Evolutionary conservation across 2,113 vertebrate genomes (phyloP), one percentile per base, ranked within the genome.

Genomic region (Caranx melampygus): DNA sequence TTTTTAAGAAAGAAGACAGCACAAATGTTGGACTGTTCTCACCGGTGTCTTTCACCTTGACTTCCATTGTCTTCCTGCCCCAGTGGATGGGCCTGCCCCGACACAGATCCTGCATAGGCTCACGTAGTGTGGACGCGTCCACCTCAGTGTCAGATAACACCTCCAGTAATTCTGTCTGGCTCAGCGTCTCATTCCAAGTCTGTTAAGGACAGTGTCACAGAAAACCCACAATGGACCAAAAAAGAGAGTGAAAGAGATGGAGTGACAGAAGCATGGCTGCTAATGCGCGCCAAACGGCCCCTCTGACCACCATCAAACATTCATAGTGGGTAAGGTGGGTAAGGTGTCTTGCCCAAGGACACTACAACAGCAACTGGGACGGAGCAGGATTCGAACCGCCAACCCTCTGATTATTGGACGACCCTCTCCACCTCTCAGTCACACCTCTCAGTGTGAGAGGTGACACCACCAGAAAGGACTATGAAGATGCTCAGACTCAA

Each of bases 101-200:
- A 33, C 98, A 99, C 62, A 99, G 94, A 31, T 72, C 61, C 86
- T 73, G 94, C 14, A 98, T 87, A 0, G 96, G 93, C 82, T 95
- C 93, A 15, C 96, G 96, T 63, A 97, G 89, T 40, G 90, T 88
- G 51, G 91, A 76, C 18, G 91, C 89, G 14, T 96, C 94, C 87
- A 96, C 95, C 40, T 85, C 82, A 20, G 72, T 88, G 49, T 88
- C 91, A 0, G 88, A 88, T 75, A 96, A 83, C 0, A 99, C 94
- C 6, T 96, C 97, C 84, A 99, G 91, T 93, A 98, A 97, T 94
- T 98, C 96, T 0, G 67, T 95, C 87, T 94, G 90, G 73, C 95
- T 94, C 89, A 84, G 93, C 42, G 96, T 96, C 79, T 94, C 89
- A 35, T 96, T 96, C 58, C 90, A 91, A 68, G 76, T 93, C 40